Conservation (phyloP, 1,140 invertebrate species). For the Lucilia cuprina region DNA sequence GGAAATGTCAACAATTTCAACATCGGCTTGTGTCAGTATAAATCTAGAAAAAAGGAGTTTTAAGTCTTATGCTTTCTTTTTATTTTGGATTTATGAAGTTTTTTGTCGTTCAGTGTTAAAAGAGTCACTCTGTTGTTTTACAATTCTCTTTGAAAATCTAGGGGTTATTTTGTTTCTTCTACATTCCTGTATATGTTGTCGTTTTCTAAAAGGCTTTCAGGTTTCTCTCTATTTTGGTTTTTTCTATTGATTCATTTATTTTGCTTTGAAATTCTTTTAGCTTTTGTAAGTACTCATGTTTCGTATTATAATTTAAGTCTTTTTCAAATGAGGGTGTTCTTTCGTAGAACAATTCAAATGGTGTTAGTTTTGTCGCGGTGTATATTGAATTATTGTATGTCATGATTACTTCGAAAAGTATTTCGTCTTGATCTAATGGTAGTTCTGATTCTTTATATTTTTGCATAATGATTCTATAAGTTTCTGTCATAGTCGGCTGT, state of each 20-base stretch:
- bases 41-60: constrained; percentile 10
- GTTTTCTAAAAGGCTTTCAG: background rate
- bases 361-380: background rate
- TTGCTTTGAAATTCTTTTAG: background rate
- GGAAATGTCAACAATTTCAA: too few species aligned
- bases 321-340: background rate
- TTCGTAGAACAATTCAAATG: constrained; percentile 12
- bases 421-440: constrained; percentile 5
- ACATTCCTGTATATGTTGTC: background rate
- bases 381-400: constrained; percentile 16
- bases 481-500: background rate
- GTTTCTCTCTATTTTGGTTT: background rate
- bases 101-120: background rate
- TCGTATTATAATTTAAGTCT: background rate
- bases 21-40: too few species aligned
- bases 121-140: constrained; percentile 23
- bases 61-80: constrained; percentile 7
- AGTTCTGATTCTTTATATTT: constrained; percentile 5
- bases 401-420: background rate
- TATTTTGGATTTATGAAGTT: constrained; percentile 17
- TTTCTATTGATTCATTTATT: background rate
- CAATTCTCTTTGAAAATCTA: background rate
- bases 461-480: constrained; percentile 3
- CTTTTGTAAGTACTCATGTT: background rate
- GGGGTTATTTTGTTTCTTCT: constrained; percentile 22